Conservation (phyloP, 2,797 vertebrate genomes). For the Channa striata region DNA sequence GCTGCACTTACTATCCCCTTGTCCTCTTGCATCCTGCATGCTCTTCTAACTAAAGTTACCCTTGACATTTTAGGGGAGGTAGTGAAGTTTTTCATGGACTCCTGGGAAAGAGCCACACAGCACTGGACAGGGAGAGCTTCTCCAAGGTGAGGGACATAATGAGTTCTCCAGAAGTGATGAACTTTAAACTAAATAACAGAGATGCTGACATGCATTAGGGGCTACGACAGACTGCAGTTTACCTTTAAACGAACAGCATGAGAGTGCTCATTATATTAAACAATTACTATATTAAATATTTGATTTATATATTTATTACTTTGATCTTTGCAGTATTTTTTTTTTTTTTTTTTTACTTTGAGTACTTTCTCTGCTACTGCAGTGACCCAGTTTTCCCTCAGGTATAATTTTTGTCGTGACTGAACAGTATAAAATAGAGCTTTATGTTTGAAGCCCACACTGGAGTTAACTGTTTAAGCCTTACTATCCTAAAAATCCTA, state of each 20-base stretch:
- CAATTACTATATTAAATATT: too few species aligned
- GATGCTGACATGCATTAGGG: slow-evolving; percentile 19
- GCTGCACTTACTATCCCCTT: background rate
- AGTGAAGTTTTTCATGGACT: slow-evolving; percentile 66
- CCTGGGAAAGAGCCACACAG: slow-evolving; percentile 58
- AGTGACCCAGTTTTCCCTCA: slow-evolving; percentile 50
- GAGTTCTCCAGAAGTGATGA: slow-evolving; percentile 63
- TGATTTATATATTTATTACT: background rate
- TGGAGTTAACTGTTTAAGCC: background rate
- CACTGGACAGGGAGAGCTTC: slow-evolving; percentile 33
- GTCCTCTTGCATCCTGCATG: slow-evolving; percentile 44
- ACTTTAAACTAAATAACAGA: slow-evolving; percentile 67
- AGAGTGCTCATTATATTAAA: too few species aligned
- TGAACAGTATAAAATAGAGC: slow-evolving; percentile 42
- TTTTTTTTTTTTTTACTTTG: too few species aligned
- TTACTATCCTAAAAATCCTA: too few species aligned
- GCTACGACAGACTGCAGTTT: slow-evolving; percentile 24
- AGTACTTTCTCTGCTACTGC: slow-evolving; percentile 26
- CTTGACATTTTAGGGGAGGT: slow-evolving; percentile 69
- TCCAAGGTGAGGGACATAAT: slow-evolving; percentile 65
- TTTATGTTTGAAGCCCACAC: slow-evolving; percentile 2
- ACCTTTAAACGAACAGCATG: slow-evolving; percentile 10
- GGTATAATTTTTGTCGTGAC: slow-evolving; percentile 38
- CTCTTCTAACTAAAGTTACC: slow-evolving; percentile 58
- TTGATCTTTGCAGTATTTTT: slow-evolving; percentile 18